Conservation (phyloP, 2,797 vertebrate species). For the Eupleurogrammus muticus region DNA sequence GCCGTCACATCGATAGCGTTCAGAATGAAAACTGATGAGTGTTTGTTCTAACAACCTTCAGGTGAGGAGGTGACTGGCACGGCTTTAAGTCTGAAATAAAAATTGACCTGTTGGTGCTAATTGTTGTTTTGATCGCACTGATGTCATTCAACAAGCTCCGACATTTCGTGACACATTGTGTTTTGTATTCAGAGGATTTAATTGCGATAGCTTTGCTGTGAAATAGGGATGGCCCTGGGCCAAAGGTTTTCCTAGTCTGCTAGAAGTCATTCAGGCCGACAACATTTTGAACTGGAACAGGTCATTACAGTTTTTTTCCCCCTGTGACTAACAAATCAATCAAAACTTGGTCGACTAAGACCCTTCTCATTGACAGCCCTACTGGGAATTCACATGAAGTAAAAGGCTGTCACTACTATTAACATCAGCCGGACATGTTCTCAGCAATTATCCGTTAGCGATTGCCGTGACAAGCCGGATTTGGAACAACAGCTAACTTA, state of each 20-base stretch:
- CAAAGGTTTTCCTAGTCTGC: too few relatives aligned
- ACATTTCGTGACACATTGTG: not conserved
- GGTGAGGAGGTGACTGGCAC: not conserved
- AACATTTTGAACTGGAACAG: too few relatives aligned
- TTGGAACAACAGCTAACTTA: slow-evolving; percentile 27
- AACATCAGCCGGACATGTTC: not conserved
- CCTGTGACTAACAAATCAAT: too few relatives aligned
- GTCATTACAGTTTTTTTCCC: too few relatives aligned
- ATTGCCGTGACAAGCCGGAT: slow-evolving; percentile 22
- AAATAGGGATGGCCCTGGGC: too few relatives aligned
- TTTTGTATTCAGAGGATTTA: not conserved
- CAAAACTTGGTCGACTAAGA: too few relatives aligned
- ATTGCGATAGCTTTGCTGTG: not conserved
- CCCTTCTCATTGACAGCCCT: too few relatives aligned
- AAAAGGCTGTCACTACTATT: not conserved
- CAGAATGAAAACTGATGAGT: slow-evolving; percentile 20
- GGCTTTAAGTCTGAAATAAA: not conserved
- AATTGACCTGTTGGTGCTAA: too few relatives aligned
- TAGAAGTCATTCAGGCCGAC: too few relatives aligned
- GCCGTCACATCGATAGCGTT: not conserved
- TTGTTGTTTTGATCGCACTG: not conserved
- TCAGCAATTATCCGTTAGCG: slow-evolving; percentile 31
- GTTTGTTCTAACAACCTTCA: slow-evolving; percentile 6
- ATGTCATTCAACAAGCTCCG: not conserved
- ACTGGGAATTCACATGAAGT: slow-evolving; percentile 1